Evolutionary conservation across 2,888 invertebrate genomes (phyloP).

Genomic region (Melipona beecheii): DNA sequence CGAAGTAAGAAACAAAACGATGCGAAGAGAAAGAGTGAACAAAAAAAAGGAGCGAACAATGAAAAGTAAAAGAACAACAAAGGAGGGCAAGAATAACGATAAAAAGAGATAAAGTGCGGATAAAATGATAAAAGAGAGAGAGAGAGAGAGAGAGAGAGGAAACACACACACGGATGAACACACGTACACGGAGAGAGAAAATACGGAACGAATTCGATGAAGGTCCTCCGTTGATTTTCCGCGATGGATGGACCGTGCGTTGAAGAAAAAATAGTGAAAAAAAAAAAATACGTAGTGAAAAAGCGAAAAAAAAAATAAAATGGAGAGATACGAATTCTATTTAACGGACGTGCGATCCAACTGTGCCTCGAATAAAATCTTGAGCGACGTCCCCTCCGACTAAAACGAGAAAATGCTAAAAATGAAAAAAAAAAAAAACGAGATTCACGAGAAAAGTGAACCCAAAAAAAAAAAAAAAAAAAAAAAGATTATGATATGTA

Average conservation of each 20-base stretch:
- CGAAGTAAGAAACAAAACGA: neutral
- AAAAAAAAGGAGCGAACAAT: neutral
- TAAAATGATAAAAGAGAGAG: neutral
- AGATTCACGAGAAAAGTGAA: neutral
- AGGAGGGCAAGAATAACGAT: neutral
- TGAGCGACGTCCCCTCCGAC: conserved; percentile 65
- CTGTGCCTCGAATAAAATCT: conserved; percentile 63
- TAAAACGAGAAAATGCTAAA: conserved; percentile 29
- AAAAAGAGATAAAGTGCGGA: neutral
- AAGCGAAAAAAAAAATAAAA: neutral
- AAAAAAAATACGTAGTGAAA: neutral
- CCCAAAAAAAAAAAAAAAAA: conserved; percentile 9
- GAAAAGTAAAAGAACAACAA: neutral
- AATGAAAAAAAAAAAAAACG: conserved; percentile 6
- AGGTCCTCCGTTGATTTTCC: neutral
- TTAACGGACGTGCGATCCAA: conserved; percentile 54
- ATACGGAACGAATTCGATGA: neutral
- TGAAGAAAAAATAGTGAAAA: neutral
- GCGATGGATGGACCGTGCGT: neutral
- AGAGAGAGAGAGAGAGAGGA: neutral
- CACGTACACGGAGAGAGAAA: neutral
- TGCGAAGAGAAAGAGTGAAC: neutral
- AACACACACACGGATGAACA: neutral
- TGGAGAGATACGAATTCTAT: conserved; percentile 15
- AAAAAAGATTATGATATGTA: conserved; percentile 50